Conservation (phyloP, 2,113 vertebrate genomes). For the Rhombomys opimus region DNA sequence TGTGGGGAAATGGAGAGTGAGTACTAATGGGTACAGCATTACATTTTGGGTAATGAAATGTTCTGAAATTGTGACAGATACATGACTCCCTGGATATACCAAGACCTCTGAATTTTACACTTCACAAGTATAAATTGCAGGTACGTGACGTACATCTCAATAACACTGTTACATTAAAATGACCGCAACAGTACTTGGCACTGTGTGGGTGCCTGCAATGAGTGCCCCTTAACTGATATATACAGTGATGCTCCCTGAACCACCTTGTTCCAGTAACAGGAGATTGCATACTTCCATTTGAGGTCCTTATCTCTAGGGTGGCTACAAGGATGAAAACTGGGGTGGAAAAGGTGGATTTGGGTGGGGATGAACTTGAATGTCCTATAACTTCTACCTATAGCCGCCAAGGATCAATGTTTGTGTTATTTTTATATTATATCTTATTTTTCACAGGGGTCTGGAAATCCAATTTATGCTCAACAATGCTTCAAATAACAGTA, state of each 20-base stretch:
- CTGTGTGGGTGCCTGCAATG: too few species aligned
- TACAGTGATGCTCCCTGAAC: background rate
- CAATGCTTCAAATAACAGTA: background rate
- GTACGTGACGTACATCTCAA: background rate
- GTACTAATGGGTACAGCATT: background rate
- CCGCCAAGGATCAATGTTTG: background rate
- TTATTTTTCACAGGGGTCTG: background rate
- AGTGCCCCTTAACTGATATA: background rate
- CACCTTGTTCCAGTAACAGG: background rate
- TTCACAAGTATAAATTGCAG: background rate
- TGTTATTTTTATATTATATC: background rate
- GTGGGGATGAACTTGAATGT: background rate
- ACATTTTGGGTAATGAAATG: background rate
- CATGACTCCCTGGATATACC: background rate
- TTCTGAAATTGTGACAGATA: background rate
- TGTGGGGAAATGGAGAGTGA: background rate
- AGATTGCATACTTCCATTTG: background rate
- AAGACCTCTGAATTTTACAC: background rate
- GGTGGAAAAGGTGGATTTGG: accelerated
- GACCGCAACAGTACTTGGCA: background rate
- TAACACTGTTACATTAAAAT: background rate
- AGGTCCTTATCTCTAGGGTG: background rate
- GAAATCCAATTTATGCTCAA: background rate
- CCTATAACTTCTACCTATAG: background rate
- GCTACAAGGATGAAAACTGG: accelerated